These are phyloP conservation scores for Steromphala cineraria DNA, from an alignment of 2,888 invertebrate genomes.

Conservation along the genomic window DNA sequence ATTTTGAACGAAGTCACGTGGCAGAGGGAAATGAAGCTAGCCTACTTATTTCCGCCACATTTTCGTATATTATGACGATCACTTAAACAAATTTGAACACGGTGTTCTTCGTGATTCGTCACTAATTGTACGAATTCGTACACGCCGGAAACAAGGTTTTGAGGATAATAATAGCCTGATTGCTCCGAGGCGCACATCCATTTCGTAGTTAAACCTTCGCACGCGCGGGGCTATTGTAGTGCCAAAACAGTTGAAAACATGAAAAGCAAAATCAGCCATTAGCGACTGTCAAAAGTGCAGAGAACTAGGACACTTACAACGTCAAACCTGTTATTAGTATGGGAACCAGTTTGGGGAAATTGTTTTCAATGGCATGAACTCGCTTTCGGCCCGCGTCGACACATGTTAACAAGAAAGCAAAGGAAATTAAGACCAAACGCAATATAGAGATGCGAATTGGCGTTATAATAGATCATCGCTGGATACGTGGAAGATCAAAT, in stretches of 20 bases:
- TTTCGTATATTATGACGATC: slow-evolving; percentile 10
- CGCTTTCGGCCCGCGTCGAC: background rate
- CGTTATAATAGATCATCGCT: background rate
- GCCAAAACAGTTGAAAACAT: background rate
- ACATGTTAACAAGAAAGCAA: background rate
- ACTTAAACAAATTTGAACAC: slow-evolving; percentile 21
- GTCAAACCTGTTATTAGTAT: background rate
- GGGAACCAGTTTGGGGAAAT: background rate
- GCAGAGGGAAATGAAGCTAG: slow-evolving; percentile 13
- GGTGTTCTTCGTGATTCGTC: slow-evolving; percentile 13
- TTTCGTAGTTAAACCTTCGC: background rate
- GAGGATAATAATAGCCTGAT: slow-evolving; percentile 21
- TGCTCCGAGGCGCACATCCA: slow-evolving; percentile 4
- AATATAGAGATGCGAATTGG: background rate
- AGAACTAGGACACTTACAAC: background rate
- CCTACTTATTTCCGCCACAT: slow-evolving; percentile 10
- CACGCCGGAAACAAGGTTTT: slow-evolving; percentile 25
- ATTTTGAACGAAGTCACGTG: slow-evolving; percentile 16
- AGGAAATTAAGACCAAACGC: slow-evolving; percentile 25
- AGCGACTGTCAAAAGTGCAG: background rate
- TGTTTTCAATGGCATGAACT: background rate
- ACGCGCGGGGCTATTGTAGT: background rate
- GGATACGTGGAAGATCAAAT: background rate
- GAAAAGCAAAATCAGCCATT: background rate
- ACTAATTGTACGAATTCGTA: slow-evolving; percentile 16